Percentiles rank a stretch among this genome's conserved stretches.
These are phyloP conservation scores for Fragum sueziense DNA, from an alignment of 2,888 invertebrate species.

Conservation along the genomic window DNA sequence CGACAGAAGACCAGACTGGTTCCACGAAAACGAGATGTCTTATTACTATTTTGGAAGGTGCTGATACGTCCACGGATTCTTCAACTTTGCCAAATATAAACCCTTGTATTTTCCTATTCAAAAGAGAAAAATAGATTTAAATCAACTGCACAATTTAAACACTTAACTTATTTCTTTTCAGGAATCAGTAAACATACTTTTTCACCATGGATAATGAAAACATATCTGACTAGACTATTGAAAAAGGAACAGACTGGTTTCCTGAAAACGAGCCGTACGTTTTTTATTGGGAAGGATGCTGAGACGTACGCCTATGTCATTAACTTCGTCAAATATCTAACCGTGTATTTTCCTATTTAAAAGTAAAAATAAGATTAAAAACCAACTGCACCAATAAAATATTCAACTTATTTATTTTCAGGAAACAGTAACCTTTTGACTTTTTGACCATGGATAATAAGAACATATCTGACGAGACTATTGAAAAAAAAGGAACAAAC, in stretches of 20 bases:
- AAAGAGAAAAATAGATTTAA: too few relatives aligned
- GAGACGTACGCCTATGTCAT: constrained; percentile 26
- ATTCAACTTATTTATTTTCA: too few relatives aligned
- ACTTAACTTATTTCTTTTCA: too few relatives aligned
- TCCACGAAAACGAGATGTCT: constrained; percentile 4
- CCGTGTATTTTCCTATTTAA: constrained; percentile 80
- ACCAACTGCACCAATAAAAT: too few relatives aligned
- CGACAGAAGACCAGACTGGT: background rate
- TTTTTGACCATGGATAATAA: background rate
- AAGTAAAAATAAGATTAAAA: too few relatives aligned
- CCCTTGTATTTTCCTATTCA: too few relatives aligned
- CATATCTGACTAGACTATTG: background rate
- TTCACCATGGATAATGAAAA: background rate
- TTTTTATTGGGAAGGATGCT: constrained; percentile 3
- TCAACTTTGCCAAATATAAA: constrained; percentile 42
- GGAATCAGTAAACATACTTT: too few relatives aligned
- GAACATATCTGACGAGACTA: background rate
- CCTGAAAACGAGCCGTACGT: constrained; percentile 1
- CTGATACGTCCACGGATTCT: constrained; percentile 22
- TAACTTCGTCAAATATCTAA: constrained; percentile 44
- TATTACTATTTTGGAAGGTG: background rate
- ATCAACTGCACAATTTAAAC: too few relatives aligned
- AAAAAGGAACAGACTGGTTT: background rate
- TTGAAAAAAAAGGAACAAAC: background rate
- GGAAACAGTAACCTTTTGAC: too few relatives aligned